Percentiles rank a stretch among this genome's conserved stretches.
phyloP scores from a whole-genome alignment of 2,888 invertebrate genomes.

The Xylota segnis region DNA sequence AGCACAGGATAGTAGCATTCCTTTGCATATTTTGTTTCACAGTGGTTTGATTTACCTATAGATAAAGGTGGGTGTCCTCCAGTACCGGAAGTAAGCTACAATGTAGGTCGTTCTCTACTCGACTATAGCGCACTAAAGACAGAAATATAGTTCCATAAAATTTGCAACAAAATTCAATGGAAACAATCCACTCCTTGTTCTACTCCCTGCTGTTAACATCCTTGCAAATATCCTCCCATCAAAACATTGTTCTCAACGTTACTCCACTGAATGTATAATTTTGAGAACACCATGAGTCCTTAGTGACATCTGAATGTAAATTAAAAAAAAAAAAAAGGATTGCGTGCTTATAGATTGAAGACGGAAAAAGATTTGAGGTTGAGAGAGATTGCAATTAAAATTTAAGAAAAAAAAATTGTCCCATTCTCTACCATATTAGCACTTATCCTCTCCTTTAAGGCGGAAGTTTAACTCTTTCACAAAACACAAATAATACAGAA shows the following conservation, averaged over 20 bases:
- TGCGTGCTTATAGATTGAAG: not conserved
- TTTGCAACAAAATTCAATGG: not conserved
- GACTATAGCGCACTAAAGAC: not conserved
- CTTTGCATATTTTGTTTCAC: constrained; percentile 19
- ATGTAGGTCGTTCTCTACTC: not conserved
- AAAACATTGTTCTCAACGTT: constrained; percentile 1
- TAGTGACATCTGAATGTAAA: constrained; percentile 25
- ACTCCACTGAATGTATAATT: constrained; percentile 18
- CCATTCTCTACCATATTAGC: constrained; percentile 23
- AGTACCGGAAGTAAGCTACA: constrained; percentile 10
- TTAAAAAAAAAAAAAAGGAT: constrained; percentile 16
- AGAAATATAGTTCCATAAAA: not conserved
- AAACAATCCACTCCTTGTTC: not conserved
- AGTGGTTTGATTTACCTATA: not conserved
- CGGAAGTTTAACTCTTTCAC: constrained; percentile 41
- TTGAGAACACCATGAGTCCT: constrained; percentile 13
- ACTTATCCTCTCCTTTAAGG: constrained; percentile 40
- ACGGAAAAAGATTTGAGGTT: not conserved
- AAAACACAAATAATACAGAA: constrained; percentile 2
- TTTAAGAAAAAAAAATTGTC: constrained; percentile 15
- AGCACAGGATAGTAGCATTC: constrained; percentile 13
- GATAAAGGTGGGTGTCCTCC: not conserved
- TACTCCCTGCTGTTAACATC: constrained; percentile 23
- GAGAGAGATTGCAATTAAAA: constrained; percentile 6
- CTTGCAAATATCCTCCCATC: not conserved